Conservation (phyloP, 1,140 invertebrate species). For the Phocides pigmalion region DNA sequence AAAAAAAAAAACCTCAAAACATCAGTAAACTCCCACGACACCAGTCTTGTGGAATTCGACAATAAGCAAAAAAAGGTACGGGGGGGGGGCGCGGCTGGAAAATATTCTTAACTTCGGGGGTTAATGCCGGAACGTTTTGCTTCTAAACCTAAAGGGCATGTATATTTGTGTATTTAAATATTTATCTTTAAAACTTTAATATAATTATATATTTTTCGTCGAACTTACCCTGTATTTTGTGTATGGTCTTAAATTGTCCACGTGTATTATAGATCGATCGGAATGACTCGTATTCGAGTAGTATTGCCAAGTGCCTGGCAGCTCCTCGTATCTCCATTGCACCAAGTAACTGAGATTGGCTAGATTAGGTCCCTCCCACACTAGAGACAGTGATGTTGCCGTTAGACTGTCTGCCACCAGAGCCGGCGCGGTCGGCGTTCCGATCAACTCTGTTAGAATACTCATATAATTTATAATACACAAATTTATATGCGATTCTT, state of each 20-base stretch:
- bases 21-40: too few species aligned
- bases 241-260: conserved; percentile 92
- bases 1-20: too few species aligned
- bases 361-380: conserved; percentile 88
- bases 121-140: too few species aligned
- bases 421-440: conserved; percentile 88
- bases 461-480: too few species aligned
- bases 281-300: conserved; percentile 88
- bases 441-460: conserved; percentile 85
- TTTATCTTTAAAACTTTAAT: background rate
- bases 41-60: too few species aligned
- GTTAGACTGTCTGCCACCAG: conserved; percentile 90
- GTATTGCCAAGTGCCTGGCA: conserved; percentile 89
- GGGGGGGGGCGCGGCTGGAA: too few species aligned
- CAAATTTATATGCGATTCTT: too few species aligned
- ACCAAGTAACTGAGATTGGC: conserved; percentile 88
- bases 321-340: conserved; percentile 90
- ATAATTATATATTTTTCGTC: background rate
- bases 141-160: too few species aligned
- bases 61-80: too few species aligned
- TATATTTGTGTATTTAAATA: too few species aligned
- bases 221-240: conserved; percentile 92
- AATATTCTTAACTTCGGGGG: too few species aligned
- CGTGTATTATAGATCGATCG: conserved; percentile 86
- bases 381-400: conserved; percentile 89